Evolutionary conservation across 2,113 vertebrate species (phyloP).

Genomic region (Asarcornis scutulata): DNA sequence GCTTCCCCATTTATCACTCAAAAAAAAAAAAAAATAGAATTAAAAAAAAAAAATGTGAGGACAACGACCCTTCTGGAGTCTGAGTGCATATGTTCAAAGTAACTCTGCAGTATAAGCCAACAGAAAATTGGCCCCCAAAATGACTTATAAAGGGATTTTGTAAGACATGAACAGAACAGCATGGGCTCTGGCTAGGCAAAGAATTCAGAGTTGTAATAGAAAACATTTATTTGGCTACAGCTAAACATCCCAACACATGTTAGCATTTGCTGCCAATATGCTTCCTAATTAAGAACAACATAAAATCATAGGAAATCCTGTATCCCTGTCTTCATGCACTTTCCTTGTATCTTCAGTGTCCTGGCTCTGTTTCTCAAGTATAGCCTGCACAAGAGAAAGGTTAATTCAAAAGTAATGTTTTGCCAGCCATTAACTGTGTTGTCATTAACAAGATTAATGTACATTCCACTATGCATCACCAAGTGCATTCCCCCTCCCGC

Average conservation of each 20-base stretch:
- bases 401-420: conserved; percentile 79
- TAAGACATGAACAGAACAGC: conserved; percentile 87
- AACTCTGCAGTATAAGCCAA: conserved; percentile 78
- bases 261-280: conserved; percentile 88
- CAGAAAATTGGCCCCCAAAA: conserved; percentile 86
- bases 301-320: conserved; percentile 89
- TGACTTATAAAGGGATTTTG: conserved; percentile 87
- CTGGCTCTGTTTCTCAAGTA: conserved; percentile 71
- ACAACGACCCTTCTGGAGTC: conserved; percentile 71
- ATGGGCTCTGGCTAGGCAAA: conserved; percentile 84
- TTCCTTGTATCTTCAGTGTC: conserved; percentile 67
- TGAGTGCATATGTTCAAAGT: conserved; percentile 64
- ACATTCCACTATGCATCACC: conserved; percentile 74
- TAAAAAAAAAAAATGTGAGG: conserved; percentile 19
- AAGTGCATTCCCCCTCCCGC: conserved; percentile 62
- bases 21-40: background rate
- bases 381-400: conserved; percentile 58
- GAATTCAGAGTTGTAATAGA: conserved; percentile 89
- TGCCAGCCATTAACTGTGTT: conserved; percentile 76
- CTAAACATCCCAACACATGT: conserved; percentile 91
- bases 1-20: conserved; percentile 4
- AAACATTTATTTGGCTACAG: conserved; percentile 94
- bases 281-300: conserved; percentile 90
- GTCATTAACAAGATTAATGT: conserved; percentile 81
- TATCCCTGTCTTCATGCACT: conserved; percentile 79